Evolutionary conservation across 2,888 invertebrate species (phyloP).

Genomic region (Calameuta filiformis): DNA sequence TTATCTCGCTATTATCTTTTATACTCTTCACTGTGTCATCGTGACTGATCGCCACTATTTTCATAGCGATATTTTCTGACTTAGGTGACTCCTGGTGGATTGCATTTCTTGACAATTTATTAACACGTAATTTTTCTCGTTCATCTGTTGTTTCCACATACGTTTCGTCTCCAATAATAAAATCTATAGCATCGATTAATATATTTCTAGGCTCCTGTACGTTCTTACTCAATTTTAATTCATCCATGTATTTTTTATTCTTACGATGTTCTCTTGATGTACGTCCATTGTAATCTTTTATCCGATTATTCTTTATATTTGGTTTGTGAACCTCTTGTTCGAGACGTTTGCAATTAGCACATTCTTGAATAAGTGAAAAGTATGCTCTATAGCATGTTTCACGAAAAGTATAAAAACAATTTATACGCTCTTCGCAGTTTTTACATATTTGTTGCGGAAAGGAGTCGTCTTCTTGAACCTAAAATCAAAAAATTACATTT

Average conservation of each 20-base stretch:
- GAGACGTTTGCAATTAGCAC: slow-evolving; percentile 1
- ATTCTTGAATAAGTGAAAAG: slow-evolving; percentile 19
- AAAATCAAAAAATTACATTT: slow-evolving; percentile 9
- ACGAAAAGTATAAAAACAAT: slow-evolving; percentile 32
- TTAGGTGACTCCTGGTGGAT: neutral
- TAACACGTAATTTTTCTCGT: neutral
- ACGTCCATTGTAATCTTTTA: too few relatives aligned
- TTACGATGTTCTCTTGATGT: neutral
- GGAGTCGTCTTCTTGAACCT: slow-evolving; percentile 31
- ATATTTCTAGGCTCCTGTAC: neutral
- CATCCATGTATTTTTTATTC: neutral
- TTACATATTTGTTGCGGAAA: slow-evolving; percentile 32
- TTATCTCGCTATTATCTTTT: neutral
- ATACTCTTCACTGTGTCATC: neutral
- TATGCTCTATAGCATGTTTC: slow-evolving; percentile 30
- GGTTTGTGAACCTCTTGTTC: too few relatives aligned
- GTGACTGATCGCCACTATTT: neutral
- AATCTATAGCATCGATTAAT: neutral
- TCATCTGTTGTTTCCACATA: neutral
- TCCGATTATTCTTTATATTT: too few relatives aligned
- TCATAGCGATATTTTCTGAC: neutral
- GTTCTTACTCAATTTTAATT: neutral
- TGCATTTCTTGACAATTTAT: too few relatives aligned
- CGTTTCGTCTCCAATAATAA: neutral
- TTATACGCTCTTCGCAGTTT: slow-evolving; percentile 26